Evolutionary conservation across 2,113 vertebrate species (phyloP).

Genomic region (Chaenogobius annularis): DNA sequence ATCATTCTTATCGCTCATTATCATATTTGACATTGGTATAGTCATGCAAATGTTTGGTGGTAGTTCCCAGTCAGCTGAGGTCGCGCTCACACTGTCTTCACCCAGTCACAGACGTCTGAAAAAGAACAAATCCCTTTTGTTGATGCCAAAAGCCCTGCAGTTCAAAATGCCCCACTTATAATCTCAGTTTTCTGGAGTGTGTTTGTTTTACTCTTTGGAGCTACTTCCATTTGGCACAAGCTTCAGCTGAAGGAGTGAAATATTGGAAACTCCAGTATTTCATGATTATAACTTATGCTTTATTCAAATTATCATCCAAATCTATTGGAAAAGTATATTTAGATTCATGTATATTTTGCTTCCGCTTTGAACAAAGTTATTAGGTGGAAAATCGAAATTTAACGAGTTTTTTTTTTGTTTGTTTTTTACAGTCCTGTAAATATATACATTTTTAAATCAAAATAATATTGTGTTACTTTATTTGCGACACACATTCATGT

Average conservation of each 20-base stretch:
- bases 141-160: not conserved
- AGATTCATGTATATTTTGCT: not conserved
- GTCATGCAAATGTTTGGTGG: not conserved
- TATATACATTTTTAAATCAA: too few species aligned
- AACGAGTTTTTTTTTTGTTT: too few species aligned
- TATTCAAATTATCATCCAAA: not conserved
- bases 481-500: too few species aligned
- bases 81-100: not conserved
- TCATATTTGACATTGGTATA: not conserved
- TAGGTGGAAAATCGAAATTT: too few species aligned
- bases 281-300: not conserved
- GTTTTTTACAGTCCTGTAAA: too few species aligned
- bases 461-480: too few species aligned
- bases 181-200: constrained; percentile 27
- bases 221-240: constrained; percentile 41
- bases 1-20: too few species aligned
- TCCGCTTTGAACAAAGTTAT: not conserved
- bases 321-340: not conserved
- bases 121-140: not conserved
- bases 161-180: not conserved
- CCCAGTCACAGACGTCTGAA: too few species aligned
- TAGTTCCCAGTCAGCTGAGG: not conserved
- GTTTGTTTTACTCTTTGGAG: constrained; percentile 32
- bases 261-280: constrained; percentile 57
- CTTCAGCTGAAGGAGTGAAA: constrained; percentile 18